A percentile compares a stretch with the other conserved stretches of the same genome.
phyloP scores from a whole-genome alignment of 2,888 invertebrate species.

The Serrognathus titanus region DNA sequence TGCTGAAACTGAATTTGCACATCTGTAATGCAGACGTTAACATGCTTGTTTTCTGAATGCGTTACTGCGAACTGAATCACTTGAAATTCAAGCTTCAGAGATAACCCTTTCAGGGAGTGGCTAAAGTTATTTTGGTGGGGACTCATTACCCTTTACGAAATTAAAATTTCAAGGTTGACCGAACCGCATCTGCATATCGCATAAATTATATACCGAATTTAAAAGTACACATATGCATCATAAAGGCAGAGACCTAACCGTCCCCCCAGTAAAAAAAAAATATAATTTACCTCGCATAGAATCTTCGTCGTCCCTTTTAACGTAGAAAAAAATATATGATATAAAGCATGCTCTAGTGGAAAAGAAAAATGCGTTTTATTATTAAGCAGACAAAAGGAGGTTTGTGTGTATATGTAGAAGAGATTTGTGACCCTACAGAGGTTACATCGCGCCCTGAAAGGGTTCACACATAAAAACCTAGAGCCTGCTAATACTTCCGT shows the following conservation, averaged over 20 bases:
- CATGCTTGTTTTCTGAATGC: conserved; percentile 18
- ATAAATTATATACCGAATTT: conserved; percentile 35
- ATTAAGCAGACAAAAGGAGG: conserved; percentile 46
- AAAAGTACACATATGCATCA: conserved; percentile 40
- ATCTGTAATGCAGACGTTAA: no score
- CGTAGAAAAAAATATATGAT: conserved; percentile 47
- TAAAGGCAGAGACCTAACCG: conserved; percentile 31
- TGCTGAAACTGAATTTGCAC: no score
- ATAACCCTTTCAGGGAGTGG: conserved; percentile 43
- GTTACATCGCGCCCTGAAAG: conserved; percentile 32
- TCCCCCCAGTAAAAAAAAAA: conserved; percentile 36
- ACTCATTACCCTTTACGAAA: conserved; percentile 40
- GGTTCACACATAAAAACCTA: conserved; percentile 26
- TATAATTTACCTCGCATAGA: conserved; percentile 41
- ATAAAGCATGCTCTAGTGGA: conserved; percentile 53
- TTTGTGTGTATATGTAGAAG: conserved; percentile 38
- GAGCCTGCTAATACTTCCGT: conserved; percentile 25
- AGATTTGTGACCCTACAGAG: conserved; percentile 36
- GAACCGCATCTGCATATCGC: conserved; percentile 42
- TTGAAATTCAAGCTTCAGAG: conserved; percentile 25
- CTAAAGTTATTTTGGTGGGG: conserved; percentile 35
- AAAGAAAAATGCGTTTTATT: conserved; percentile 52
- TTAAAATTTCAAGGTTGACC: conserved; percentile 39
- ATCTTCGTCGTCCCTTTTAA: conserved; percentile 41
- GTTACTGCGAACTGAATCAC: conserved; percentile 29